Conservation (phyloP, 2,888 invertebrate genomes). For the Dicyrtomina minuta region DNA sequence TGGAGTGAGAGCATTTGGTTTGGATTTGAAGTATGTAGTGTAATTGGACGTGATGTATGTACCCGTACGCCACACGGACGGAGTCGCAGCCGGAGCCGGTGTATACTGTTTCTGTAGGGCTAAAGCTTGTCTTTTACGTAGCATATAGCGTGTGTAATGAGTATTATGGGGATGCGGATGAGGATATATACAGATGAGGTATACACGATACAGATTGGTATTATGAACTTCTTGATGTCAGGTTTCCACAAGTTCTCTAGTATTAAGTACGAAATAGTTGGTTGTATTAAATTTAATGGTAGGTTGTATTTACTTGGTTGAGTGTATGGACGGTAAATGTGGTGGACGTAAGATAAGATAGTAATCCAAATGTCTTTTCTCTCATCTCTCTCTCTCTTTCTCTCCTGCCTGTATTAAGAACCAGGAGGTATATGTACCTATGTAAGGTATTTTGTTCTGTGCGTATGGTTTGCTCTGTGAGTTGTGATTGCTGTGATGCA, state of each 20-base stretch:
- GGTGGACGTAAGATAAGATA: conserved; percentile 10
- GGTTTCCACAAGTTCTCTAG: conserved; percentile 6
- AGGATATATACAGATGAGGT: too few species aligned
- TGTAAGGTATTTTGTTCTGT: not conserved
- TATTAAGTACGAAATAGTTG: conserved; percentile 31
- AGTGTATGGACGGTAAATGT: conserved; percentile 3
- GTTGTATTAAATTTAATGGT: conserved; percentile 30
- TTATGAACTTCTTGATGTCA: conserved; percentile 20
- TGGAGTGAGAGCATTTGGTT: too few species aligned
- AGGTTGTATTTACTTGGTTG: conserved; percentile 23
- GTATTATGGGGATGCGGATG: too few species aligned
- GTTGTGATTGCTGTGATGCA: conserved; percentile 25
- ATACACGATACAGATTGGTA: too few species aligned
- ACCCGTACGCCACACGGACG: too few species aligned
- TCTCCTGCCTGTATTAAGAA: not conserved
- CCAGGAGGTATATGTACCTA: too few species aligned
- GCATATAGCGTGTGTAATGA: too few species aligned
- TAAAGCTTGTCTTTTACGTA: too few species aligned
- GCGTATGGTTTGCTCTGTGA: not conserved
- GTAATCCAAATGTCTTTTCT: conserved; percentile 25
- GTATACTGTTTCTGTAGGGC: too few species aligned
- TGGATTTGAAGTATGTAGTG: too few species aligned
- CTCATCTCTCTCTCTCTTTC: conserved; percentile 16
- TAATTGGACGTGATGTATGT: too few species aligned
- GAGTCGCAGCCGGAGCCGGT: too few species aligned